These are phyloP conservation scores for Oryzias celebensis DNA, from an alignment of 2,113 vertebrate species.

Conservation along the genomic window DNA sequence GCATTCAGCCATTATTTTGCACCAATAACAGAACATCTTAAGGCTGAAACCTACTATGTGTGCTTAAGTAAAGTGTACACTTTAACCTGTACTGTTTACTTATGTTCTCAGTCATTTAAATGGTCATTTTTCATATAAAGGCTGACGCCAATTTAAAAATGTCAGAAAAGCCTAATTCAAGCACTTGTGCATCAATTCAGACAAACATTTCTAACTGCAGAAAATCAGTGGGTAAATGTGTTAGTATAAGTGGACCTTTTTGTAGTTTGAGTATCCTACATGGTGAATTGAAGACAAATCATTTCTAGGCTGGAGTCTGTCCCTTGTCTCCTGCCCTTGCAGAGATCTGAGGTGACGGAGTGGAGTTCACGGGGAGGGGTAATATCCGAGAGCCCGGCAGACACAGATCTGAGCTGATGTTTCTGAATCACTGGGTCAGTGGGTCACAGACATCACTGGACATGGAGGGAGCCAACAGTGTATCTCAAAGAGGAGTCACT, in stretches of 20 bases:
- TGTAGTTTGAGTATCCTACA: slow-evolving; percentile 3
- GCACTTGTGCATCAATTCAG: background rate
- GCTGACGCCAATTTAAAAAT: too few species aligned
- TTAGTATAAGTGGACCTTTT: background rate
- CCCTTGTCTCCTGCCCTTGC: slow-evolving; percentile 47
- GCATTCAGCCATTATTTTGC: too few species aligned
- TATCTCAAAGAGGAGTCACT: slow-evolving; percentile 48
- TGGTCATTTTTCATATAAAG: too few species aligned
- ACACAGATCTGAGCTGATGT: slow-evolving; percentile 58
- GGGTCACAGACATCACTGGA: slow-evolving; percentile 69
- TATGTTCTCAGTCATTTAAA: too few species aligned
- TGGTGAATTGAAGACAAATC: slow-evolving; percentile 12
- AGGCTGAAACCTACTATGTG: too few species aligned
- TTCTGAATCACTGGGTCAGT: slow-evolving; percentile 74
- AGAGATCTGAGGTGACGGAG: slow-evolving; percentile 56
- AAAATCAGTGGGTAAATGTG: background rate
- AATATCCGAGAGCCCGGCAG: slow-evolving; percentile 48
- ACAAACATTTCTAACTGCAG: background rate
- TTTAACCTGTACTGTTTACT: too few species aligned
- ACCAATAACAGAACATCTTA: too few species aligned
- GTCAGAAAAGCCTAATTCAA: too few species aligned
- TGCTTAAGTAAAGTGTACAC: too few species aligned
- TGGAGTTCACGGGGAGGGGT: slow-evolving; percentile 48
- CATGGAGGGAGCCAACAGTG: slow-evolving; percentile 41
- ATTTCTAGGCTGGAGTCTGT: slow-evolving; percentile 41